These are phyloP conservation scores for Hemicordylus capensis DNA, from an alignment of 2,113 vertebrate species.

Conservation along the genomic window DNA sequence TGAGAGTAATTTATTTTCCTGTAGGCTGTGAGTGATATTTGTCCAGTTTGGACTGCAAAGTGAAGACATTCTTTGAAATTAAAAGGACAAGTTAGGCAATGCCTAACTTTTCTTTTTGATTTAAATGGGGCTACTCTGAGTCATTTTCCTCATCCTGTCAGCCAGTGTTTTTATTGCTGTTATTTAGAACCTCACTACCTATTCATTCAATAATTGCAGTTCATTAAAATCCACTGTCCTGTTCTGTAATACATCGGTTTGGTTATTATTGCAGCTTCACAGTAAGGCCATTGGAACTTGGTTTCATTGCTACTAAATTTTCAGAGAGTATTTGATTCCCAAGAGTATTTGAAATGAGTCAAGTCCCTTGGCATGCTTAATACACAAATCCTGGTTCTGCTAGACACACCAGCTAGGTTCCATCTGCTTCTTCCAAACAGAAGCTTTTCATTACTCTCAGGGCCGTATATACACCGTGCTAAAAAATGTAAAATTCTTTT, in stretches of 20 bases:
- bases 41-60: too few relatives aligned
- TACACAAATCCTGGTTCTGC: not conserved
- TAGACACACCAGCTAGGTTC: constrained; percentile 1
- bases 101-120: too few relatives aligned
- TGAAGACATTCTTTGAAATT: too few relatives aligned
- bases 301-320: not conserved
- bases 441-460: not conserved
- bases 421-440: not conserved
- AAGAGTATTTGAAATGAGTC: not conserved
- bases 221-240: accelerated
- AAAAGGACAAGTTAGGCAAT: too few relatives aligned
- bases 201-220: accelerated
- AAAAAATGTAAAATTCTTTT: not conserved
- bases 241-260: not conserved
- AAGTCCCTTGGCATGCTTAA: not conserved
- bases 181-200: not conserved
- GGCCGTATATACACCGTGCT: not conserved
- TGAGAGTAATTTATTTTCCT: too few relatives aligned
- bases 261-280: not conserved
- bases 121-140: too few relatives aligned
- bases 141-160: accelerated
- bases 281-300: not conserved
- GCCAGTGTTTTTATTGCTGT: accelerated
- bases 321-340: constrained; percentile 19
- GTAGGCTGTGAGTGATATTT: too few relatives aligned